A percentile compares a stretch with the other conserved stretches of the same genome.
phyloP scores from a whole-genome alignment of 1,140 invertebrate genomes.

The Drosophila orena region DNA sequence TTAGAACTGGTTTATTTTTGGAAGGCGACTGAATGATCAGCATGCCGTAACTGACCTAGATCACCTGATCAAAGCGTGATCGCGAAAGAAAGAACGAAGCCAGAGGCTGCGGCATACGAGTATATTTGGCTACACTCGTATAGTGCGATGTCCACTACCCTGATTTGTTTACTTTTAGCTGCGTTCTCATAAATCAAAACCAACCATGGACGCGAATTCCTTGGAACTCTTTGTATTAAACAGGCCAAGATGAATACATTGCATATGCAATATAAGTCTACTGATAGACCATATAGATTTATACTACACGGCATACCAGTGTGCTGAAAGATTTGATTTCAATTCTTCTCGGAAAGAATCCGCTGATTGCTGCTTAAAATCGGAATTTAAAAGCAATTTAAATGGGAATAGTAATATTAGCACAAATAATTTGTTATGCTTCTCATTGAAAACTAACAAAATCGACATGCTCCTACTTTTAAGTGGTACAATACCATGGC shows the following conservation, averaged over 20 bases:
- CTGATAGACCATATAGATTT: background rate
- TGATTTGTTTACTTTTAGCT: constrained; percentile 34
- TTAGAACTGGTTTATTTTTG: constrained; percentile 75
- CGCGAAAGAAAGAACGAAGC: constrained; percentile 34
- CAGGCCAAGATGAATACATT: background rate
- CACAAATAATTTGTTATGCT: too few species aligned
- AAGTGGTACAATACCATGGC: constrained; percentile 1
- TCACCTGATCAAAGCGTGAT: constrained; percentile 75
- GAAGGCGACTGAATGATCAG: constrained; percentile 32
- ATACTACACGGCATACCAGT: too few species aligned
- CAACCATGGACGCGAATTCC: too few species aligned
- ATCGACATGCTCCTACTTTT: background rate
- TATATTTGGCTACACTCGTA: constrained; percentile 1
- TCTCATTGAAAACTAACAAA: too few species aligned
- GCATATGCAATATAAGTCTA: background rate
- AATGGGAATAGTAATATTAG: too few species aligned
- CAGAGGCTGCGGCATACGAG: background rate
- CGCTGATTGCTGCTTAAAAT: too few species aligned
- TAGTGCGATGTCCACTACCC: constrained; percentile 11
- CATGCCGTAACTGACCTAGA: constrained; percentile 80
- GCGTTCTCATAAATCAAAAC: constrained; percentile 18
- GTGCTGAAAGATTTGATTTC: too few species aligned
- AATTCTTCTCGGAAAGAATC: too few species aligned
- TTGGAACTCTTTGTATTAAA: background rate
- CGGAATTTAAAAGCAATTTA: too few species aligned